Evolutionary conservation across 2,113 vertebrate species (phyloP), one percentile per base, ranked within the genome.

Genomic region (Pseudonaja textilis): DNA sequence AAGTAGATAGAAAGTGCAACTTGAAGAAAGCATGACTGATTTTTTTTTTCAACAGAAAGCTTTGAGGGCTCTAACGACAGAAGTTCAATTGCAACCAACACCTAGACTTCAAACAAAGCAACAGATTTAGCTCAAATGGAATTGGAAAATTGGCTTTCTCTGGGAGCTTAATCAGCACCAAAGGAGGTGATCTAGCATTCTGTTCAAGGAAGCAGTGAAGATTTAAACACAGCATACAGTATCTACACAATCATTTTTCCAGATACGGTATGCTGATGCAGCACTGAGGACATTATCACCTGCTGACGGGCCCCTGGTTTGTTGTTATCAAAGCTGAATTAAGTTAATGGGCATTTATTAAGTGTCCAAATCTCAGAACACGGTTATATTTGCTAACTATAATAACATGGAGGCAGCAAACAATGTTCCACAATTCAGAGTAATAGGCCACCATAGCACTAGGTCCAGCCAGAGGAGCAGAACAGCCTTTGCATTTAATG

Each of bases 341-440:
- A 89, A 86, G 16, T 90, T 95, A 59, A 94, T 86, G 92, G 92
- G 93, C 95, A 90, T 16, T 81, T 55, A 95, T 95, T 94, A 23
- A 61, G n/a, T 34, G 5, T 47, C 55, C 88, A 59, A 61, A 90
- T 90, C 88, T 93, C 42, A 86, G 69, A 86, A 93, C 45, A 59
- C 39, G 8, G 45, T 61, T 85, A n/a, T 85, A 42, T 81, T 52
- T 93, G 74, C 45, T 90, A 52, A 85, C 85, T 56, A 86, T n/a
- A 81, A 90, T 29, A 74, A 50, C 55, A 86, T 9, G 50, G 45
- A 89, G 47, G 54, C 39, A 59, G 55, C 55, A 52, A 52, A 34
- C 88, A 85, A 18, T 25, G 42, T 50, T 85, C 42, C 39, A 85
- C 25, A n/a, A 29, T 34, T 34, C 34, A 12, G 74, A 89, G 45